Base-by-base conservation (phyloP, 2,888 invertebrate species). In the Latheticus oryzae region DNA sequence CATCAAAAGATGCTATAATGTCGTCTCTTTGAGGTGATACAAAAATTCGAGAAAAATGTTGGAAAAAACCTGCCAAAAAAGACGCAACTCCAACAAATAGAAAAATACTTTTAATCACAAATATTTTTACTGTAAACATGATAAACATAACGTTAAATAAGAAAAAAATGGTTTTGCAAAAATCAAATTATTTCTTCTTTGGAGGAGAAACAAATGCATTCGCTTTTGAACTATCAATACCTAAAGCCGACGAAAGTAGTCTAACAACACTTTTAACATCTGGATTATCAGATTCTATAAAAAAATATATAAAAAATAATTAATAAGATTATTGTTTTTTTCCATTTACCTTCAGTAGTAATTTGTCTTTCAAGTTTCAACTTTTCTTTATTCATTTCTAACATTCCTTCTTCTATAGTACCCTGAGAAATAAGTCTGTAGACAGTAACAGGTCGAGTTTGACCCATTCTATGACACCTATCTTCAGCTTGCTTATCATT, bases 401-500 rank as follows among this genome's bases (percentile, higher is more conserved):
- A 85, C 85, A 98, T 97, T 23, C 90, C 93, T 77, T 96, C 96
- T 78, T 97, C 97, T 63, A 97, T 93, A 5, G 95, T 94, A 45
- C 88, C 89, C 68, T 90, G 85, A 59, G 91, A 87, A 58, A 98
- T 83, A 42, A 97, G 81, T 68, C 95, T 85, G 76, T 93, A 89
- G 58, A 97, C 92, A 24, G 83, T 87, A 3, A 98, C 97, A 0
- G 92, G 90, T 63, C 91, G 90, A 1, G 82, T 85, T 73, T 90
- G 90, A 0, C 90, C 90, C 85, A 90, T 86, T 16, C 90, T 81
- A 75, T 90, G 90, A 74, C 89, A 89, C 62, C 90, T 83, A 80
- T 98, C 97, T 77, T 97, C 97, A 0, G 97, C 97, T 80, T 97
- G 96, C 78, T 96, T 97, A 78, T 98, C 97, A 77, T 97, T 97